Conservation (phyloP, 2,888 invertebrate species). For the Drosophila maculinotata region DNA sequence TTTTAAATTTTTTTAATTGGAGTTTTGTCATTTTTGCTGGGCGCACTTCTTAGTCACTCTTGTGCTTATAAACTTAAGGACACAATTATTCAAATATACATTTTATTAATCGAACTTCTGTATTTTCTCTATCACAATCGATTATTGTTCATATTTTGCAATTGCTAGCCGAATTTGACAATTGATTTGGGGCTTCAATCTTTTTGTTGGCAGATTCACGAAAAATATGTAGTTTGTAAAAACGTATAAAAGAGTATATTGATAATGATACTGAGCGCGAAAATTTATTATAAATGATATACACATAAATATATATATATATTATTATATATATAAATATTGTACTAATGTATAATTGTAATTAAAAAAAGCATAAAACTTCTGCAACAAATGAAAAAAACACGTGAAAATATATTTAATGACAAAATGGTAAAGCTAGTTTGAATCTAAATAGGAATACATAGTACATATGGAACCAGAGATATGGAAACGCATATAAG, state of each 20-base stretch:
- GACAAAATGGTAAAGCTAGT: conserved; percentile 69
- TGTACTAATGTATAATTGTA: conserved; percentile 71
- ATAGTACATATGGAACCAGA: conserved; percentile 57
- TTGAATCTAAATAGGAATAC: conserved; percentile 70
- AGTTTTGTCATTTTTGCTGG: conserved; percentile 47
- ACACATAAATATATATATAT: conserved; percentile 33
- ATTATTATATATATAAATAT: conserved; percentile 56
- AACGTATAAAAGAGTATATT: conserved; percentile 44
- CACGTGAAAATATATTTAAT: conserved; percentile 61
- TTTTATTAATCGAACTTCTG: conserved; percentile 15
- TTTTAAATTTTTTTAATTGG: conserved; percentile 26
- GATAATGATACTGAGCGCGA: conserved; percentile 45
- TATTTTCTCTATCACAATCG: conserved; percentile 18
- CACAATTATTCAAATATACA: neutral
- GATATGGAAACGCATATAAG: conserved; percentile 47
- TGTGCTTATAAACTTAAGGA: conserved; percentile 63
- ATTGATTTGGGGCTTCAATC: conserved; percentile 32
- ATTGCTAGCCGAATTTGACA: conserved; percentile 52
- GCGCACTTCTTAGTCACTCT: conserved; percentile 68
- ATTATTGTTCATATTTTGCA: conserved; percentile 51
- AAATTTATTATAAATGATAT: conserved; percentile 40
- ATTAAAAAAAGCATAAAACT: conserved; percentile 47
- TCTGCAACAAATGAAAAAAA: conserved; percentile 50
- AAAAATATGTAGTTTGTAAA: conserved; percentile 52
- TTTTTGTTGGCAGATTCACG: conserved; percentile 29